A percentile compares a stretch with the other conserved stretches of the same genome.
phyloP scores from a whole-genome alignment of 2,797 vertebrate genomes.

The Gallinago stenura region DNA sequence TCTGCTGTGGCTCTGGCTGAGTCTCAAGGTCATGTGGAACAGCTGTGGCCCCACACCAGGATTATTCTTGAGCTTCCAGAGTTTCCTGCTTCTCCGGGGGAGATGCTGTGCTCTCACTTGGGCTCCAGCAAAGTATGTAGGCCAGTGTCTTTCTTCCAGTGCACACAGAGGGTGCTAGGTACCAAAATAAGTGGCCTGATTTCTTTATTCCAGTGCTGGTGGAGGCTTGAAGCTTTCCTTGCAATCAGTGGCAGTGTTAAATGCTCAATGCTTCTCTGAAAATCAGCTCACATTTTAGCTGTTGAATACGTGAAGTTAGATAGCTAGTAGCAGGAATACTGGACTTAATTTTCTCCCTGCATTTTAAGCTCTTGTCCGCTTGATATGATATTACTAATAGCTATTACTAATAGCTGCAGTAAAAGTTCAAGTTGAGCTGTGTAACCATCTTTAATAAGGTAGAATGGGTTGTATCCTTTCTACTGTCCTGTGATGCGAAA shows the following conservation, averaged over 20 bases:
- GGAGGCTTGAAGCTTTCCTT: not conserved
- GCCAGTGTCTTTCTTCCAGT: not conserved
- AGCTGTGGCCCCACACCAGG: fast-evolving
- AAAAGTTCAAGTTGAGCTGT: not conserved
- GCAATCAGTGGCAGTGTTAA: not conserved
- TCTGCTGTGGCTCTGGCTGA: not conserved
- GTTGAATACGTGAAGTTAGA: not conserved
- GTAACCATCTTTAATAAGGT: not conserved
- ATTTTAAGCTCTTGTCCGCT: not conserved
- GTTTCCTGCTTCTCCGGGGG: not conserved
- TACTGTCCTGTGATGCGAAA: not conserved
- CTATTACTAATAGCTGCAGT: not conserved
- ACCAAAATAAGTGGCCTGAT: conserved; percentile 31
- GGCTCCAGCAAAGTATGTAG: not conserved
- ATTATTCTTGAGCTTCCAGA: not conserved
- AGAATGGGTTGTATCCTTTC: not conserved
- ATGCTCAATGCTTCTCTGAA: not conserved
- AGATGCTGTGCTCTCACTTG: fast-evolving
- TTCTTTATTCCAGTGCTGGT: not conserved
- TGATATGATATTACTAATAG: not conserved
- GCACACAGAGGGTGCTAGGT: not conserved
- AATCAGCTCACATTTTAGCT: not conserved
- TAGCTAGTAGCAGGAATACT: not conserved
- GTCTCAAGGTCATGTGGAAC: fast-evolving
- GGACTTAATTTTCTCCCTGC: not conserved